Percentiles rank a stretch among this genome's conserved stretches.
phyloP scores from a whole-genome alignment of 2,113 vertebrate species.

The Leptodactylus fuscus region DNA sequence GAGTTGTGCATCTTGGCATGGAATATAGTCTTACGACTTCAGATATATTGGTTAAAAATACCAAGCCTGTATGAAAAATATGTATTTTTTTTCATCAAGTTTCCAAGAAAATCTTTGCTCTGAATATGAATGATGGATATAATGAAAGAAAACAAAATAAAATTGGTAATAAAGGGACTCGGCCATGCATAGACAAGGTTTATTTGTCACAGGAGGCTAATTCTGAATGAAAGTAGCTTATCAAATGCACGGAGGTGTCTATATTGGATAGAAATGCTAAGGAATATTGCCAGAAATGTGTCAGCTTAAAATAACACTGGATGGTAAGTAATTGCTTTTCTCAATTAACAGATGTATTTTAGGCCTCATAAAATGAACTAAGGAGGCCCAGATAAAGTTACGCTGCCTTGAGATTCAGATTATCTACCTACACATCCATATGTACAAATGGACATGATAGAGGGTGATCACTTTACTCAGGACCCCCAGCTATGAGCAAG shows the following conservation, averaged over 20 bases:
- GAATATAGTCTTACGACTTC: not conserved
- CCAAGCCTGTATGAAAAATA: not conserved
- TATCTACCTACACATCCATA: not conserved
- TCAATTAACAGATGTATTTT: constrained; percentile 41
- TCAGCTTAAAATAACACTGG: constrained; percentile 15
- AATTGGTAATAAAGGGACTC: constrained; percentile 39
- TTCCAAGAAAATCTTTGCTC: constrained; percentile 2
- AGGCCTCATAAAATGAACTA: not conserved
- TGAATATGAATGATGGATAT: constrained; percentile 25
- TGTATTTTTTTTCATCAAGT: not conserved
- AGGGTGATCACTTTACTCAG: too few species aligned
- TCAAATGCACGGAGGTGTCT: constrained; percentile 50
- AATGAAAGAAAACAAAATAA: constrained; percentile 48
- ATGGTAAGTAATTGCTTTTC: constrained; percentile 27
- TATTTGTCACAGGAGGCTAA: constrained; percentile 53
- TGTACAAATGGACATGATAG: too few species aligned
- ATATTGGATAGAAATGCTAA: constrained; percentile 19
- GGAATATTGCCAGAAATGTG: constrained; percentile 17
- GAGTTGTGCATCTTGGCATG: constrained; percentile 2
- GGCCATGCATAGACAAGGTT: constrained; percentile 45
- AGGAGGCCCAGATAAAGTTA: not conserved
- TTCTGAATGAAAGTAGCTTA: constrained; percentile 48
- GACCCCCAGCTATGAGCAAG: too few species aligned
- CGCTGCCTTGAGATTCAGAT: not conserved
- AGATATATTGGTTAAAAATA: constrained; percentile 4